Conservation (phyloP, 2,113 vertebrate genomes). For the Cygnus buccinator region DNA sequence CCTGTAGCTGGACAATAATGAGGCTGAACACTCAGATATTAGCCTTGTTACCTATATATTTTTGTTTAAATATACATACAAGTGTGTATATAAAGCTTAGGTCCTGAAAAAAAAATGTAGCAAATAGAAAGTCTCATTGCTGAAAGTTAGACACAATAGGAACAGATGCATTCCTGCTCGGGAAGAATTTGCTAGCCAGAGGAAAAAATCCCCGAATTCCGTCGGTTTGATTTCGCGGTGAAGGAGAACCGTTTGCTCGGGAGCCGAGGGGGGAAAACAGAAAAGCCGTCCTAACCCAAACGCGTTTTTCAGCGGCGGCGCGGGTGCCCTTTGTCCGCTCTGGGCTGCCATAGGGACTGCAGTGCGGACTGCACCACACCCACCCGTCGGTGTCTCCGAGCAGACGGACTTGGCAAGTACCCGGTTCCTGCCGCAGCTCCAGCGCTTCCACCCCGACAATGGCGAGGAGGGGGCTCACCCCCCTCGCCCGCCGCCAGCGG, state of each 20-base stretch:
- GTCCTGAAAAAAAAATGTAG: neutral
- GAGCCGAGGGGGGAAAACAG: neutral
- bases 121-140: constrained; percentile 13
- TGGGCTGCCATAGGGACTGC: constrained; percentile 92
- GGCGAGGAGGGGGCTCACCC: neutral
- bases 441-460: neutral
- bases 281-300: neutral
- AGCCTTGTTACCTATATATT: neutral
- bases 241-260: neutral
- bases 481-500: neutral
- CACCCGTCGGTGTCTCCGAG: constrained; percentile 79
- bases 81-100: neutral
- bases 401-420: neutral
- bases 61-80: neutral
- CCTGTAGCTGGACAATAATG: neutral
- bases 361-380: constrained; percentile 94
- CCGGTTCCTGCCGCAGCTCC: neutral
- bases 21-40: neutral
- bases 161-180: neutral
- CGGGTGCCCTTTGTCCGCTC: constrained; percentile 79
- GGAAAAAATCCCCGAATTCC: neutral
- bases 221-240: neutral
- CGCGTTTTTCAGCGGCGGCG: neutral
- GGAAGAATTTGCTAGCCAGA: neutral
- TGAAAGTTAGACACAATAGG: constrained; percentile 71